Conservation (phyloP, 1,140 invertebrate genomes). For the Condylostylus longicornis region DNA sequence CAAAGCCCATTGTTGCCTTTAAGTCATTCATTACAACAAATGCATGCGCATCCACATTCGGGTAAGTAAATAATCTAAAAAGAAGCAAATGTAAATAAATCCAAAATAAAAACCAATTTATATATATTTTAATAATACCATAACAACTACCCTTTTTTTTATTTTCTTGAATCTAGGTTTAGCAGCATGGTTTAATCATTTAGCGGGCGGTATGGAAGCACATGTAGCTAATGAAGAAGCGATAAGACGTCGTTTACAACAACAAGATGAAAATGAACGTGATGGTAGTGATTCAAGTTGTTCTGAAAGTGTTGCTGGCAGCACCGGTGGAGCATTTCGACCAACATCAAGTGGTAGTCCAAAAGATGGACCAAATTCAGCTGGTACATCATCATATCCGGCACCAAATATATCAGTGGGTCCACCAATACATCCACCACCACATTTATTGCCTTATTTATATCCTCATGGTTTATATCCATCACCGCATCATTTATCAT, state of each 20-base stretch:
- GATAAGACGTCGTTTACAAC: slow-evolving; percentile 36
- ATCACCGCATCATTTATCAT: slow-evolving; percentile 48
- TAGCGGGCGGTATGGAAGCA: slow-evolving; percentile 33
- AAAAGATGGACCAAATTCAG: slow-evolving; percentile 37
- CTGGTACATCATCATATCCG: slow-evolving; percentile 46
- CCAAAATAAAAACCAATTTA: too few relatives aligned
- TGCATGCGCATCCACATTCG: slow-evolving; percentile 30
- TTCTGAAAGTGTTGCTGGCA: slow-evolving; percentile 42
- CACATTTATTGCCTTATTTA: slow-evolving; percentile 68
- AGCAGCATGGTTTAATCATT: slow-evolving; percentile 40
- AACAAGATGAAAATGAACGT: slow-evolving; percentile 43
- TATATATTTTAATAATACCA: too few relatives aligned
- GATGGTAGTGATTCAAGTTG: slow-evolving; percentile 49
- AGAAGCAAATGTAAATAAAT: too few relatives aligned
- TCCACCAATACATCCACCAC: slow-evolving; percentile 70
- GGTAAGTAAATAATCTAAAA: slow-evolving; percentile 24
- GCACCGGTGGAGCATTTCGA: slow-evolving; percentile 39
- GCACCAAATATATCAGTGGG: slow-evolving; percentile 75
- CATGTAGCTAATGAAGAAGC: slow-evolving; percentile 34
- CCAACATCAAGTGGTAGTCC: slow-evolving; percentile 37
- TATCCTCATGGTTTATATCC: slow-evolving; percentile 76
- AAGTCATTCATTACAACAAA: slow-evolving; percentile 31
- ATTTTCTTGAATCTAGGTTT: background rate
- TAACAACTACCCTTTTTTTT: too few relatives aligned
- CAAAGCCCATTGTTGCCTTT: slow-evolving; percentile 53